A percentile compares a stretch with the other conserved stretches of the same genome.
Conservation (phyloP, 2,113 vertebrate genomes). For the Pongo pygmaeus region DNA sequence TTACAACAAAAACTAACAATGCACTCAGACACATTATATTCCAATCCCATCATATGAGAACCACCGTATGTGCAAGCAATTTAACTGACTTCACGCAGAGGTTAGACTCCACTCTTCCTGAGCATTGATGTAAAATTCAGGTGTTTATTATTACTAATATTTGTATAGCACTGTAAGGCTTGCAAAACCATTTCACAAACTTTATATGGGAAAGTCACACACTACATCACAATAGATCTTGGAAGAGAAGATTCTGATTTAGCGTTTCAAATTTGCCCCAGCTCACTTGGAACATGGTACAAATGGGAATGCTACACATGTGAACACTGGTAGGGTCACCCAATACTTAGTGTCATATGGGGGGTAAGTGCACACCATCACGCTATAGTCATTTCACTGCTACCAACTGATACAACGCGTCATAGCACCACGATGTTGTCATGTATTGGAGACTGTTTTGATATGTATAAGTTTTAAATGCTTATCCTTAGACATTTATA, state of each 20-base stretch:
- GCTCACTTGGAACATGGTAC: not conserved
- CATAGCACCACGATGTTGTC: not conserved
- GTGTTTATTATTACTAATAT: not conserved
- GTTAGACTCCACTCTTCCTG: not conserved
- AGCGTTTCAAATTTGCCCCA: not conserved
- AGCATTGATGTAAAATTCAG: not conserved
- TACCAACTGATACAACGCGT: accelerated
- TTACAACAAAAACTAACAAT: not conserved
- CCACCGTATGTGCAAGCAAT: not conserved
- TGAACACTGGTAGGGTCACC: not conserved
- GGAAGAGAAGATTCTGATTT: not conserved
- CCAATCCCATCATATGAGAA: not conserved
- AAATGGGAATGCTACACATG: not conserved
- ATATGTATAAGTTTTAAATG: not conserved
- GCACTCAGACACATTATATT: not conserved
- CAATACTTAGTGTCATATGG: no score
- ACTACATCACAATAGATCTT: not conserved
- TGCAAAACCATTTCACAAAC: not conserved
- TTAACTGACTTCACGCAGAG: not conserved
- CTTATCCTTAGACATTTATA: not conserved
- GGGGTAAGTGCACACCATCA: accelerated
- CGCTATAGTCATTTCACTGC: not conserved
- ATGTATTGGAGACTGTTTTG: not conserved
- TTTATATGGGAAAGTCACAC: not conserved
- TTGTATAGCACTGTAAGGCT: not conserved